These are phyloP conservation scores for Anseranas semipalmata DNA, from an alignment of 2,113 vertebrate species.

Conservation along the genomic window DNA sequence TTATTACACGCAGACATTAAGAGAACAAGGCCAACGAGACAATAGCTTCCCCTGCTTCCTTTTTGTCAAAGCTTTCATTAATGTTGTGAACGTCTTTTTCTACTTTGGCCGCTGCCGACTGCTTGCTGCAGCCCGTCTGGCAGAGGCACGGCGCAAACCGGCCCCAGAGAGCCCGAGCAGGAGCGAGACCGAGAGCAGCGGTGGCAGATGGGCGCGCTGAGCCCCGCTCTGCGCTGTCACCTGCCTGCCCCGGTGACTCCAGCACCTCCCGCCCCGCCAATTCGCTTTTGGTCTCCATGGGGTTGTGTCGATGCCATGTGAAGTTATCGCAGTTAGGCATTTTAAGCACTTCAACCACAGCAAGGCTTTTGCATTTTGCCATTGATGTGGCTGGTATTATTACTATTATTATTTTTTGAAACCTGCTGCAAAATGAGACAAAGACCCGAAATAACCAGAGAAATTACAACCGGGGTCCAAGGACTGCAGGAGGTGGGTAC, in stretches of 20 bases:
- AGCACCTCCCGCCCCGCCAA: accelerated
- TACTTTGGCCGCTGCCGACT: background rate
- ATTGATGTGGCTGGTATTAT: background rate
- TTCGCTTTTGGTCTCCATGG: accelerated
- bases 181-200: accelerated
- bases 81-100: background rate
- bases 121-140: background rate
- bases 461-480: background rate
- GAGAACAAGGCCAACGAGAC: slow-evolving; percentile 42
- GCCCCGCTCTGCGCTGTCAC: background rate
- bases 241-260: background rate
- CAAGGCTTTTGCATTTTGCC: background rate
- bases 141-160: background rate
- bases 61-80: slow-evolving; percentile 67
- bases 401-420: accelerated
- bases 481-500: background rate
- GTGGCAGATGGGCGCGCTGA: accelerated
- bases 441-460: background rate
- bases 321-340: accelerated
- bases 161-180: background rate
- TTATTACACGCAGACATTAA: slow-evolving; percentile 42
- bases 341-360: background rate
- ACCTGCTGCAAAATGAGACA: background rate
- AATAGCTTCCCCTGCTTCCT: slow-evolving; percentile 18
- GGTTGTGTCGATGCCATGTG: accelerated